Conservation (phyloP, 2,113 vertebrate genomes). For the Eudorcas thomsonii region DNA sequence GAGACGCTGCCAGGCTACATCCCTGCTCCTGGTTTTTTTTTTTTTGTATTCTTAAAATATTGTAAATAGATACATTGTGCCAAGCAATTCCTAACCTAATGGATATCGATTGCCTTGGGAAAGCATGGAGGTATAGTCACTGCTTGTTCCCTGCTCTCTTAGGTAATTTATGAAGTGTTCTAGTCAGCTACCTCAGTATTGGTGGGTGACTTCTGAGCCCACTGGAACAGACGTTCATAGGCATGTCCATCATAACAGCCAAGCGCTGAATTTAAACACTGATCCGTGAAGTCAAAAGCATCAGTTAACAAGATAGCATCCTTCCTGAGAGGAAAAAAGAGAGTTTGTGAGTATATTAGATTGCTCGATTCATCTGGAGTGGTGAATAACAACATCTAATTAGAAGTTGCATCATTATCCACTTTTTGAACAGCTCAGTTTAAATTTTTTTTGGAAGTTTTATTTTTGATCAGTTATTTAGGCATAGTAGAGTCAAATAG, state of each 20-base stretch:
- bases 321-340: slow-evolving; percentile 72
- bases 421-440: neutral
- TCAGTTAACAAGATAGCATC: slow-evolving; percentile 85
- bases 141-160: neutral
- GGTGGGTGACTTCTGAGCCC: slow-evolving; percentile 81
- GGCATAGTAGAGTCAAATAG: neutral
- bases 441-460: neutral
- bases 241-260: slow-evolving; percentile 82
- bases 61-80: neutral
- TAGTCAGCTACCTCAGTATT: slow-evolving; percentile 80
- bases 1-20: neutral
- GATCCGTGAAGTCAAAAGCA: slow-evolving; percentile 84
- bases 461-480: neutral
- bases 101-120: slow-evolving; percentile 12
- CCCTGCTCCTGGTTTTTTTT: neutral
- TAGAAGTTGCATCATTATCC: neutral
- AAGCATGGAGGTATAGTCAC: neutral
- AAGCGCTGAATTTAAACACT: slow-evolving; percentile 80
- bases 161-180: slow-evolving; percentile 16
- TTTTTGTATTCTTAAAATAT: slow-evolving; percentile 22
- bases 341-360: slow-evolving; percentile 9
- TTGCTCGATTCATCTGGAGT: neutral
- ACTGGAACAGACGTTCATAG: slow-evolving; percentile 83
- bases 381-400: neutral
- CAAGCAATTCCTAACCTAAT: slow-evolving; percentile 1